Base-by-base conservation (phyloP, 1,140 invertebrate species). In the Tetramorium simillimum region DNA sequence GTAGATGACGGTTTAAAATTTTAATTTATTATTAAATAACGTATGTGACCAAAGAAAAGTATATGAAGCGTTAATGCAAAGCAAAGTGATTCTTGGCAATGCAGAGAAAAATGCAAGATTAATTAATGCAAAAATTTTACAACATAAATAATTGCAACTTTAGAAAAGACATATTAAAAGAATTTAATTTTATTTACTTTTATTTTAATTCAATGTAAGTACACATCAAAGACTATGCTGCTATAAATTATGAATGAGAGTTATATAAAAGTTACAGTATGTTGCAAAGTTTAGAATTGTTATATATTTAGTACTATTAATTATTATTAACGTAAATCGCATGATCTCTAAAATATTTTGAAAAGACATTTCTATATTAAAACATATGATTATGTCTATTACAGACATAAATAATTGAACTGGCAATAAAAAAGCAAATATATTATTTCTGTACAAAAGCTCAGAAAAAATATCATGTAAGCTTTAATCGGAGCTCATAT, bases 251-350 rank as follows among this genome's bases (percentile, higher is more conserved):
- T 82, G 21, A 33, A 72, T n/a, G 53, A 82, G 3, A 84, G 40
- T 4, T 75, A 70, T 75, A 88, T 67, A 28, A 53, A 86, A 81
- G 86, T 86, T 90, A 70, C 43, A 56, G 84, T 90, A 49, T 88
- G 78, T 85, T 90, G 49, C 69, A 90, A 90, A 90, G 82, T 88
- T 91, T 88, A 88, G 63, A 82, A 62, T 65, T 82, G 69, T 85
- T 90, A 69, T 24, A 69, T 60, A 85, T 88, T 86, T 69, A 69
- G 40, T 69, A 69, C 24, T 69, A 24, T 49, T 69, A 69, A 69
- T 46, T 69, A 46, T 24, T 24, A 49, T 67, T 65, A 40, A 86
- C 4, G 40, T 86, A 40, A 88, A 46, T 82, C n/a, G 53, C 63
- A 84, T 78, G 76, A 88, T 88, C 37, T 75, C 62, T 77, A 76